phyloP scores from a whole-genome alignment of 2,113 vertebrate species.

The Solea senegalensis region DNA sequence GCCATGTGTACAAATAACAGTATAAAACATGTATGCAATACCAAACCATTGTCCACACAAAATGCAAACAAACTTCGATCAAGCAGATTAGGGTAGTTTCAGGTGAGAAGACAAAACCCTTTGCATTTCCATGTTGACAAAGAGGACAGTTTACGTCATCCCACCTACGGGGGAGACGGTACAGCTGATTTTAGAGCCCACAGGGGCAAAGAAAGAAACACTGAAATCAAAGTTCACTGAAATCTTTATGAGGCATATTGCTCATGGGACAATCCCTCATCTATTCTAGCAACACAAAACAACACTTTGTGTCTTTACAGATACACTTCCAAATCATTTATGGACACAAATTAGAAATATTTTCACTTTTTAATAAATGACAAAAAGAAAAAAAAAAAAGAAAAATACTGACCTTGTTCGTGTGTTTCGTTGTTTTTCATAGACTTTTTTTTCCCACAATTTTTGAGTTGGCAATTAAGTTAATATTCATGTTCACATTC shows the following conservation, averaged over 20 bases:
- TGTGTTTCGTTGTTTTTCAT: no score
- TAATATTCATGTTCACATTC: background rate
- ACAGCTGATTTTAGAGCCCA: conserved; percentile 1
- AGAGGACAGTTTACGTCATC: background rate
- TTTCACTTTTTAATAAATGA: conserved; percentile 46
- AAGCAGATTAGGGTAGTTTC: conserved; percentile 30
- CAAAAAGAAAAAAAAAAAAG: conserved; percentile 32
- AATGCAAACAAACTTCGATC: background rate
- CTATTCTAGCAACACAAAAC: conserved; percentile 92
- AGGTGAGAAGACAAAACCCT: conserved; percentile 21
- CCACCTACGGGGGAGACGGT: background rate
- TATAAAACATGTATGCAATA: background rate
- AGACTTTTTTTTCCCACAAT: no score
- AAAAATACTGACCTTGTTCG: no score
- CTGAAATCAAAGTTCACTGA: conserved; percentile 55
- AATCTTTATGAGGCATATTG: conserved; percentile 82
- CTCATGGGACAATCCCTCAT: conserved; percentile 87
- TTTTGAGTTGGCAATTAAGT: background rate
- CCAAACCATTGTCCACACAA: no score
- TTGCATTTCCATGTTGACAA: conserved; percentile 34
- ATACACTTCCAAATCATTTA: conserved; percentile 63
- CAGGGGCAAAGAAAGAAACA: conserved; percentile 48
- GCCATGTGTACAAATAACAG: no score
- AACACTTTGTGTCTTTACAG: conserved; percentile 81
- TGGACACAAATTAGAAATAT: conserved; percentile 68